These are phyloP conservation scores for Neogobius melanostomus DNA, from an alignment of 2,113 vertebrate species.

Conservation along the genomic window DNA sequence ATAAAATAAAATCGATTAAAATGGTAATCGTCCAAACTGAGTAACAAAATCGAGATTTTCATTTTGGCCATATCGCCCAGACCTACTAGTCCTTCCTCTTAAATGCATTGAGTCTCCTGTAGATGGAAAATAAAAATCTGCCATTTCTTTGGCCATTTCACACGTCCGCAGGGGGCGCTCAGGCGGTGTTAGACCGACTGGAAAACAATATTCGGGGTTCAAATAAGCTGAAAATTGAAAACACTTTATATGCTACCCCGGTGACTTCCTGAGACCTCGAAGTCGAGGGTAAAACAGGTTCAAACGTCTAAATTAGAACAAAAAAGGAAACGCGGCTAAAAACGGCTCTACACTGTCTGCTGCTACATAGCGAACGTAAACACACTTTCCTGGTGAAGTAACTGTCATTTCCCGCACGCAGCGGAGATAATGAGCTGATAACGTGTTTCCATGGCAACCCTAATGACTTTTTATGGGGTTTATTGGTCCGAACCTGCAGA, in stretches of 20 bases:
- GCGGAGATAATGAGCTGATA: not conserved
- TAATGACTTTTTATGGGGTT: slow-evolving; percentile 3
- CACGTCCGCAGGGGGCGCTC: not conserved
- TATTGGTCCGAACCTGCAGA: slow-evolving; percentile 43
- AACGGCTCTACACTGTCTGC: not conserved
- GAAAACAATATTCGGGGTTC: slow-evolving; percentile 1
- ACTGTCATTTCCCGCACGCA: not conserved
- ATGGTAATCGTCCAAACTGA: too few relatives aligned
- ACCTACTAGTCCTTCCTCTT: too few relatives aligned
- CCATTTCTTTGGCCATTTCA: not conserved
- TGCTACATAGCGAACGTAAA: not conserved
- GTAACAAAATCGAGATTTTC: too few relatives aligned
- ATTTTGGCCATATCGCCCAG: too few relatives aligned
- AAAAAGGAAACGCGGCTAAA: not conserved
- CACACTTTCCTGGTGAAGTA: not conserved
- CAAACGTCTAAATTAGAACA: not conserved
- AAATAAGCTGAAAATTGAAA: slow-evolving; percentile 2
- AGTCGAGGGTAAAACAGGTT: not conserved
- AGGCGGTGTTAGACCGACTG: not conserved
- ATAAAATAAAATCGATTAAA: too few relatives aligned
- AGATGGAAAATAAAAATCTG: not conserved
- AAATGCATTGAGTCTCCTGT: not conserved
- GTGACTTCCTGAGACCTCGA: not conserved
- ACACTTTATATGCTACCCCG: not conserved
- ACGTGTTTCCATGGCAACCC: slow-evolving; percentile 13